phyloP scores from a whole-genome alignment of 2,888 invertebrate genomes.

The Cryptosula pallasiana region DNA sequence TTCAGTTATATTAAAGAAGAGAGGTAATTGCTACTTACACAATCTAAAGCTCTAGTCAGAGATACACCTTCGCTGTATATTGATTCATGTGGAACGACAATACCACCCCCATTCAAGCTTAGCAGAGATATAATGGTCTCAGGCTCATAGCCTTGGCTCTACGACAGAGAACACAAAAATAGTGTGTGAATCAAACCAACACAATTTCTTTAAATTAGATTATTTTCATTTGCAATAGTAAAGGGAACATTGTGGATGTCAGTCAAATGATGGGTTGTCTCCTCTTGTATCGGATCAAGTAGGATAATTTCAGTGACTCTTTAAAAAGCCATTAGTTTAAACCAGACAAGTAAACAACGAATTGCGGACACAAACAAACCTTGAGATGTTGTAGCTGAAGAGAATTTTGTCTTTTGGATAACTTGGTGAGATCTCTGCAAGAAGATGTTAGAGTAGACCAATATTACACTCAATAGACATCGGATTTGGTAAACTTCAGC shows the following conservation, averaged over 20 bases:
- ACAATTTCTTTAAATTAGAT: too few species aligned
- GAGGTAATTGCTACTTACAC: conserved; percentile 63
- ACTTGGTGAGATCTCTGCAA: conserved; percentile 73
- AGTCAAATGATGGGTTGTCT: too few species aligned
- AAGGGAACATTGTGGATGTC: too few species aligned
- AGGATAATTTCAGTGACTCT: too few species aligned
- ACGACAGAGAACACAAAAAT: too few species aligned
- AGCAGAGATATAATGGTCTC: conserved; percentile 78
- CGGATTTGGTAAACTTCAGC: background rate
- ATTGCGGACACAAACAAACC: conserved; percentile 32
- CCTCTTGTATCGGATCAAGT: too few species aligned
- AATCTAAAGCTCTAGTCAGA: conserved; percentile 63
- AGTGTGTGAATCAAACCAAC: too few species aligned
- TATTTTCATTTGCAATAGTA: too few species aligned
- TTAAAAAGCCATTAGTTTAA: too few species aligned
- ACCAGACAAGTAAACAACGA: conserved; percentile 22
- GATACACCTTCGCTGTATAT: conserved; percentile 56
- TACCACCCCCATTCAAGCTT: conserved; percentile 78
- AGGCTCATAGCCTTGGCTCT: conserved; percentile 77
- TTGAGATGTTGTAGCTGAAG: conserved; percentile 64
- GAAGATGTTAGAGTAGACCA: too few species aligned
- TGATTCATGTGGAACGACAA: conserved; percentile 51
- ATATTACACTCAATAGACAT: background rate
- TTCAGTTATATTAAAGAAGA: too few species aligned
- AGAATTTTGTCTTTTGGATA: conserved; percentile 90